phyloP scores from a whole-genome alignment of 2,797 vertebrate species.

The Crossoptilon crossoptilon region DNA sequence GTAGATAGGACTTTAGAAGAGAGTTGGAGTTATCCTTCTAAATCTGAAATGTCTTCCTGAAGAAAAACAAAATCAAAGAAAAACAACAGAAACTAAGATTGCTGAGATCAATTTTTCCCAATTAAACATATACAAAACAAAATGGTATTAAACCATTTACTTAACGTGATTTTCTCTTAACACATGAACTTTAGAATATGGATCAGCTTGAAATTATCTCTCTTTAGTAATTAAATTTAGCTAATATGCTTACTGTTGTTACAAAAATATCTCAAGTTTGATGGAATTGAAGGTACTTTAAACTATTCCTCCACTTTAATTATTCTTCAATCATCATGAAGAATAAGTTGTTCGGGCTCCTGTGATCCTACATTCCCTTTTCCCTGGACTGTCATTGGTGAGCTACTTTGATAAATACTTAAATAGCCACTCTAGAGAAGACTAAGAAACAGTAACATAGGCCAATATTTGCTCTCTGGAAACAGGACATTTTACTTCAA shows the following conservation, averaged over 20 bases:
- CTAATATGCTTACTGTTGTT: neutral
- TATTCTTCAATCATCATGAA: neutral
- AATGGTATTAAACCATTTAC: neutral
- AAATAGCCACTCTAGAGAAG: neutral
- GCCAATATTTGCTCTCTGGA: neutral
- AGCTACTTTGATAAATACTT: neutral
- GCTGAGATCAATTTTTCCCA: no score
- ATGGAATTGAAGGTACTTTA: neutral
- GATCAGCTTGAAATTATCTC: neutral
- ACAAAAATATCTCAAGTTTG: neutral
- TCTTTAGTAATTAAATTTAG: neutral
- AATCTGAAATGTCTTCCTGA: neutral
- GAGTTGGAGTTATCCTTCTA: neutral
- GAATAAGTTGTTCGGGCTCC: neutral
- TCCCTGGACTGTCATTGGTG: neutral
- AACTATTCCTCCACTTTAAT: neutral
- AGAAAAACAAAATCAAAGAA: no score
- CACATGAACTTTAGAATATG: neutral
- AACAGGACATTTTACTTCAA: neutral
- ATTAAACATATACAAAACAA: no score
- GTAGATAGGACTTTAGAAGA: neutral
- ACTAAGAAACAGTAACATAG: neutral
- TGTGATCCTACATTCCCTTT: neutral
- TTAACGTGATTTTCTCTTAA: constrained; percentile 28
- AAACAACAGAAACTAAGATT: no score